Base-by-base conservation (phyloP, 2,888 invertebrate genomes). In the Seira musarum region DNA sequence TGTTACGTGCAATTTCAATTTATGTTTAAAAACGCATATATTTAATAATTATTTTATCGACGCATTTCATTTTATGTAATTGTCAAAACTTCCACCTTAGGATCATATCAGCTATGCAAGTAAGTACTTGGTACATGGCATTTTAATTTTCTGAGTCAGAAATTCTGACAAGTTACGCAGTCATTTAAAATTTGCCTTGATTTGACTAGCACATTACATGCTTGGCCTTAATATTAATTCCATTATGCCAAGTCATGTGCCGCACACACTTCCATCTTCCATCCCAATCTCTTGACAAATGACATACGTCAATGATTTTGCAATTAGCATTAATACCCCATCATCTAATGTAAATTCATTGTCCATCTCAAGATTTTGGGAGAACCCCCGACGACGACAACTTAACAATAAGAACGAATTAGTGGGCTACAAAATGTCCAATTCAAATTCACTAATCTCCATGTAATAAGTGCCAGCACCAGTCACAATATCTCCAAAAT, bases 271-370 rank as follows among this genome's bases (percentile, higher is more conserved):
- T 49, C 49, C 13, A 49, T 49, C 5, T 8, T 8, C 40, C 40
- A 40, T 40, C 15, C 15, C 49, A 13, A 49, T 49, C 15, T 49
- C 17, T 49, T 60, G 60, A 40, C 49, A 61, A 22, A 61, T 40
- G 69, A 57, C 61, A 35, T 35, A 70, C 60, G 70, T 40, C 70
- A 61, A 60, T 70, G 61, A 40, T 72, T 63, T 64, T 63, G 64
- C 46, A 64, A 64, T 72, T 64, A 64, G 64, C 49, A 64, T 64
- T 49, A 60, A 60, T 10, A 53, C 53, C 40, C 21, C 61, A 49
- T 67, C 67, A 67, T 22, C 46, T 72, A 25, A 49, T 64, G 19
- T 21, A n/a, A n/a, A 72, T 24, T 46, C 64, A 49, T 72, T 60
- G 60, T 60, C 8, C 60, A n/a, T 49, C 60, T 21, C 22, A 22